Percentiles rank a stretch among this genome's conserved stretches.
Conservation (phyloP, 2,113 vertebrate species). For the Grus americana region DNA sequence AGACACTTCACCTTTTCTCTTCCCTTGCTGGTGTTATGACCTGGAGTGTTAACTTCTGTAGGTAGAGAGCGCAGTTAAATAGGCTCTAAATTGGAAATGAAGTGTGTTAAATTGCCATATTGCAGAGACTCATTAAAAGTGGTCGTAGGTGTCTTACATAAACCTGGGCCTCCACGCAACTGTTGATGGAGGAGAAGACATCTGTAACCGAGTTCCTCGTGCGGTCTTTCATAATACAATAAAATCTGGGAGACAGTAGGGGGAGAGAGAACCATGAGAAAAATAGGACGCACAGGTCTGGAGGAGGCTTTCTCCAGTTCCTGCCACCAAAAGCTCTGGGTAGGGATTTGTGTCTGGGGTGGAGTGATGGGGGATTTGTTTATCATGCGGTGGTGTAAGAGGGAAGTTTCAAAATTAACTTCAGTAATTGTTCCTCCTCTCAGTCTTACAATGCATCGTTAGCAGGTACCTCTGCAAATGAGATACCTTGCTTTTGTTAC, state of each 20-base stretch:
- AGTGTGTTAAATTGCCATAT: neutral
- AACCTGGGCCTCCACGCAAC: neutral
- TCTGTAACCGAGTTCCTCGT: neutral
- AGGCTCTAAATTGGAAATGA: neutral
- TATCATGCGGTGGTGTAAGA: neutral
- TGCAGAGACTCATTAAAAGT: neutral
- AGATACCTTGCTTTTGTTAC: neutral
- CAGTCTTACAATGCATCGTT: conserved; percentile 11
- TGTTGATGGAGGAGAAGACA: neutral
- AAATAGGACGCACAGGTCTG: neutral
- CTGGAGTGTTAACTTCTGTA: neutral
- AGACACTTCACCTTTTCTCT: neutral
- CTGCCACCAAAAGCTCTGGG: neutral
- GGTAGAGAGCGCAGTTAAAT: neutral
- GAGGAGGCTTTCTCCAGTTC: neutral
- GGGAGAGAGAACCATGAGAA: neutral
- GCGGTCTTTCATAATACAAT: neutral
- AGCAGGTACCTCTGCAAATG: neutral
- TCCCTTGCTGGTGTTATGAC: neutral
- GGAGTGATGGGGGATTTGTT: neutral
- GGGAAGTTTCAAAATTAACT: conserved; percentile 54
- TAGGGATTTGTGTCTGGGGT: neutral
- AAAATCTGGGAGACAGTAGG: neutral
- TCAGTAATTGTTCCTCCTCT: conserved; percentile 10
- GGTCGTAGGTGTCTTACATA: neutral